These are phyloP conservation scores for Strongylocentrotus purpuratus DNA, from an alignment of 35 echinoderm and acorn worm species.

Conservation along the genomic window DNA sequence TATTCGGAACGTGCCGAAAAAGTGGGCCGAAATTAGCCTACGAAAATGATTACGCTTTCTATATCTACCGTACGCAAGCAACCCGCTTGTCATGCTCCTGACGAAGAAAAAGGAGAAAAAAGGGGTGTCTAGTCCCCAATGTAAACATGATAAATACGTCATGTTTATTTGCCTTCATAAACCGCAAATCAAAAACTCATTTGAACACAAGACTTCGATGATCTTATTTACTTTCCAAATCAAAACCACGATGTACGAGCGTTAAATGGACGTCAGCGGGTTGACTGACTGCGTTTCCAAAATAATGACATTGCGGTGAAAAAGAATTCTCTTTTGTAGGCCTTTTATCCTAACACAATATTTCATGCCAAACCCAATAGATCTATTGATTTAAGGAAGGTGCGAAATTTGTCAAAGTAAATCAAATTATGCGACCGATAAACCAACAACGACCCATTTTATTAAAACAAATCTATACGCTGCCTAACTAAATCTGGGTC, in stretches of 20 bases:
- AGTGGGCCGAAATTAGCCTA: not conserved
- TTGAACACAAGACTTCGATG: not conserved
- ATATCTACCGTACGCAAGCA: not conserved
- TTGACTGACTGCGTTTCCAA: not conserved
- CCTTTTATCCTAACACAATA: not conserved
- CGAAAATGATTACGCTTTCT: not conserved
- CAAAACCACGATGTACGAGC: not conserved
- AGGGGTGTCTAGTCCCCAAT: not conserved
- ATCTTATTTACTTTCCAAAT: slow-evolving; percentile 12
- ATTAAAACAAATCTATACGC: no score
- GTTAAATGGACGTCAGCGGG: not conserved
- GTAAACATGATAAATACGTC: not conserved
- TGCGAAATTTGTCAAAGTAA: not conserved
- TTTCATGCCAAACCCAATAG: not conserved
- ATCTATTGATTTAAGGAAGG: not conserved
- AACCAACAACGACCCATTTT: not conserved
- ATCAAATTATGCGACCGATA: not conserved
- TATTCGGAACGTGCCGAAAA: not conserved
- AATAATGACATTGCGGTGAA: no score
- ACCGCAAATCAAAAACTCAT: not conserved
- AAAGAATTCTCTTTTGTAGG: not conserved
- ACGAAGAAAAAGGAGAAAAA: not conserved
- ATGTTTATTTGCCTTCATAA: not conserved
- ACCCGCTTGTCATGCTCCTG: not conserved
- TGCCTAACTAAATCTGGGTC: no score